Base-by-base conservation (phyloP, 2,113 vertebrate species). In the Globicephala melas region DNA sequence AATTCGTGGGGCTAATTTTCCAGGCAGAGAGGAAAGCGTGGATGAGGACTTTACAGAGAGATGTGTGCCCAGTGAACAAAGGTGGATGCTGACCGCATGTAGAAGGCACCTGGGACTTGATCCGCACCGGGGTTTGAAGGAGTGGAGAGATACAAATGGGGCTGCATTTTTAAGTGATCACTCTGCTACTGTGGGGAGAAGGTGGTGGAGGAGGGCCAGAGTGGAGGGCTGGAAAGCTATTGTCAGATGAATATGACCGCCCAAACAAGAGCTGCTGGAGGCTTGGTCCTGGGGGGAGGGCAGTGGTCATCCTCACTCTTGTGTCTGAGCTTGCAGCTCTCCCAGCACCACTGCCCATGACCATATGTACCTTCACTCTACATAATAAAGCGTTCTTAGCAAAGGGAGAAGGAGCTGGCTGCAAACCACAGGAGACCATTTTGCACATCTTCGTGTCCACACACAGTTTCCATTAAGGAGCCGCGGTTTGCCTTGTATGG, bases 211-310 rank as follows among this genome's bases (percentile, higher is more conserved):
- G 26, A 38, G 20, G 47, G 38, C 15, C 18, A 3, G 21, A 44
- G 11, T n/a, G 47, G 21, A 36, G 21, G 17, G 33, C n/a, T 44
- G 60, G 25, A 68, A 58, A 36, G 1, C 14, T 58, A 5, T 15
- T 14, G 28, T 44, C n/a, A 89, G 7, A 9, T 28, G 8, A 65
- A 31, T 21, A 28, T 3, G 26, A 47, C 28, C 41, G 20, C 28
- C 7, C 10, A 6, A 31, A 1, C 47, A 21, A 28, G 44, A 74
- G 8, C 2, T 17, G 10, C 21, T 5, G 4, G 31, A 18, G 12
- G 23, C 25, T 15, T 55, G 79, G 11, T 3, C 47, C n/a, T 31
- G 9, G 17, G 20, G 38, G 44, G 44, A 10, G 76, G 20, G 55
- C n/a, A 17, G 33, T 23, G 13, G 38, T 6, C 41, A 41, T n/a